These are phyloP conservation scores for Podocnemis expansa DNA, from an alignment of 2,113 vertebrate species.

Conservation along the genomic window DNA sequence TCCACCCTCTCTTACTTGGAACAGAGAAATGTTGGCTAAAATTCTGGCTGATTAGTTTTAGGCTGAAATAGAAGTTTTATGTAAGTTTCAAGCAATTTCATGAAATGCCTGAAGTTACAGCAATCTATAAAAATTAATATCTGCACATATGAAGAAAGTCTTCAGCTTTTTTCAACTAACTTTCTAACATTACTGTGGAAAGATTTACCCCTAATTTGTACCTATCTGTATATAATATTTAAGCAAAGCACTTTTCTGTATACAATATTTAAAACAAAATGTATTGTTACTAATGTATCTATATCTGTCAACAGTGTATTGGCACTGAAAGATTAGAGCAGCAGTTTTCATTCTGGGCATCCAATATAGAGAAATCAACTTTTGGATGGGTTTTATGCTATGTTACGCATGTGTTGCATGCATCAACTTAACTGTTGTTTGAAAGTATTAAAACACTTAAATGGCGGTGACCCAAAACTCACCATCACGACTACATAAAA, in stretches of 20 bases:
- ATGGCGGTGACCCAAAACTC: not conserved
- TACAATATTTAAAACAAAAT: slow-evolving; percentile 61
- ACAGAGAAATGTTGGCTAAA: slow-evolving; percentile 36
- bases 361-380: slow-evolving; percentile 60
- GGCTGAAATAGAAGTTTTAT: slow-evolving; percentile 12
- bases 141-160: slow-evolving; percentile 41
- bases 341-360: slow-evolving; percentile 50
- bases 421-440: slow-evolving; percentile 63
- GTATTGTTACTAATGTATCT: slow-evolving; percentile 60
- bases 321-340: slow-evolving; percentile 58
- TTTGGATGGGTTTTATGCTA: slow-evolving; percentile 57
- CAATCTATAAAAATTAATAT: not conserved
- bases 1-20: slow-evolving; percentile 24
- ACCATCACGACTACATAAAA: not conserved
- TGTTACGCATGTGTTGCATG: slow-evolving; percentile 72
- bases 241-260: slow-evolving; percentile 58
- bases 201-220: slow-evolving; percentile 38
- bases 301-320: slow-evolving; percentile 58
- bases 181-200: slow-evolving; percentile 29
- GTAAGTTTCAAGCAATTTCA: slow-evolving; percentile 66
- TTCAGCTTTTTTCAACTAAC: slow-evolving; percentile 54
- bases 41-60: slow-evolving; percentile 1
- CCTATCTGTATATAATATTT: slow-evolving; percentile 40
- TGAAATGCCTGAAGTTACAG: slow-evolving; percentile 60
- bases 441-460: slow-evolving; percentile 50